phyloP scores from a whole-genome alignment of 2,888 invertebrate genomes.

The Papilio gigon region DNA sequence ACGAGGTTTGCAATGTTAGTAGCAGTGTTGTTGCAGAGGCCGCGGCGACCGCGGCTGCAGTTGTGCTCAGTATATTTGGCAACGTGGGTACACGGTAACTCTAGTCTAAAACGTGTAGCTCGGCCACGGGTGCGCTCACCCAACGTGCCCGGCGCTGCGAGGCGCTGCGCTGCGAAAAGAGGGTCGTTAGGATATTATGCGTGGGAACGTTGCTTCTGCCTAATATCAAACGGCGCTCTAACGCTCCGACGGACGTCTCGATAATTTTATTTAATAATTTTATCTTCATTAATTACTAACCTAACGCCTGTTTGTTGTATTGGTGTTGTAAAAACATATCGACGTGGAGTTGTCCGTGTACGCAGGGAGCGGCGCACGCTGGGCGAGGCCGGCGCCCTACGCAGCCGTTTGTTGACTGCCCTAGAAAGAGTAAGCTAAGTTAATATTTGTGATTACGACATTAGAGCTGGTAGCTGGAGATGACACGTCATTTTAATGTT shows the following conservation, averaged over 20 bases:
- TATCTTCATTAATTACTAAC: too few species aligned
- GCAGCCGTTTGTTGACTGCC: too few species aligned
- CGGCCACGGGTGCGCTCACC: slow-evolving; percentile 16
- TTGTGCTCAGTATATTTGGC: not conserved
- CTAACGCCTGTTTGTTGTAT: too few species aligned
- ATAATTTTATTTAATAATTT: not conserved
- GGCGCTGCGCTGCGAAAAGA: not conserved
- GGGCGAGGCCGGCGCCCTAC: too few species aligned
- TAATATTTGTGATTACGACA: not conserved
- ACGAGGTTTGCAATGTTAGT: too few species aligned
- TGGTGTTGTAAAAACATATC: not conserved
- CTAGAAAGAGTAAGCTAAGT: not conserved
- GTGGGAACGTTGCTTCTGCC: not conserved
- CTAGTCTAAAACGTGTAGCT: slow-evolving; percentile 19
- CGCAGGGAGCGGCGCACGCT: not conserved
- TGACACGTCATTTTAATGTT: too few species aligned
- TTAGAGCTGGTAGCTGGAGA: not conserved
- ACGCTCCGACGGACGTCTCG: not conserved
- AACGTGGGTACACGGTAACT: not conserved
- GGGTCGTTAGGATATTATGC: slow-evolving; percentile 15
- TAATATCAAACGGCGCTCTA: not conserved
- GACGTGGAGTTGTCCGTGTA: not conserved
- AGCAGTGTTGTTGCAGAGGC: too few species aligned
- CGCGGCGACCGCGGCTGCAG: not conserved
- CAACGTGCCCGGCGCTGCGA: too few species aligned